phyloP scores from a whole-genome alignment of 2,888 invertebrate genomes.

The Diloba caeruleocephala region DNA sequence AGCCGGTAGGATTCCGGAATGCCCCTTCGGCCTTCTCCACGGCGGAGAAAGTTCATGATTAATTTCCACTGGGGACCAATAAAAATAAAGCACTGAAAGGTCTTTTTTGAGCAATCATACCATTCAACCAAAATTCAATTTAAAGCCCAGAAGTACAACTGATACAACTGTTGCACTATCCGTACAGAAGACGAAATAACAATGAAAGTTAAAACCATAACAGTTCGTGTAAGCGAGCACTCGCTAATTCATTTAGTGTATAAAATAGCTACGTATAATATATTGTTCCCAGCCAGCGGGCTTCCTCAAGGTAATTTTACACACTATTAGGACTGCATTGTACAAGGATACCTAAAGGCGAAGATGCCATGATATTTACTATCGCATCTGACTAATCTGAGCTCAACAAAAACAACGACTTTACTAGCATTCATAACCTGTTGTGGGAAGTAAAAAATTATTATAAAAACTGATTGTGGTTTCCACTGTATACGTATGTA shows the following conservation, averaged over 20 bases:
- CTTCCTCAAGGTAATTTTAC: slow-evolving; percentile 18
- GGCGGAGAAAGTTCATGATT: no score
- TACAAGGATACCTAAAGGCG: slow-evolving; percentile 40
- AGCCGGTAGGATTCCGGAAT: no score
- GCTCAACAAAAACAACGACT: slow-evolving; percentile 42
- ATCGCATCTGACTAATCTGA: slow-evolving; percentile 57
- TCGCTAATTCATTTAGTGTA: not conserved
- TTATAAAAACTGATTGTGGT: slow-evolving; percentile 69
- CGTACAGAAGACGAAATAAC: slow-evolving; percentile 23
- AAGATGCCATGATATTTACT: slow-evolving; percentile 43
- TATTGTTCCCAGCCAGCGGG: slow-evolving; percentile 1
- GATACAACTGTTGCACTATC: slow-evolving; percentile 9
- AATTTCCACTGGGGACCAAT: no score
- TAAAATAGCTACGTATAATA: slow-evolving; percentile 2
- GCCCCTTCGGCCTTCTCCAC: no score
- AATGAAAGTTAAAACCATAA: slow-evolving; percentile 29
- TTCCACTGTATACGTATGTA: slow-evolving; percentile 64
- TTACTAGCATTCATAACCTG: slow-evolving; percentile 50
- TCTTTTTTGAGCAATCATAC: no score
- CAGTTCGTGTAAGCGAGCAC: slow-evolving; percentile 8
- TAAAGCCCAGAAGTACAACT: no score
- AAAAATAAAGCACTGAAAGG: no score
- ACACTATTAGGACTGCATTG: slow-evolving; percentile 23
- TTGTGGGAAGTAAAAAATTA: slow-evolving; percentile 50
- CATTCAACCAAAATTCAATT: no score